phyloP scores from a whole-genome alignment of 1,140 invertebrate genomes.

The Venustaconcha ellipsiformis region DNA sequence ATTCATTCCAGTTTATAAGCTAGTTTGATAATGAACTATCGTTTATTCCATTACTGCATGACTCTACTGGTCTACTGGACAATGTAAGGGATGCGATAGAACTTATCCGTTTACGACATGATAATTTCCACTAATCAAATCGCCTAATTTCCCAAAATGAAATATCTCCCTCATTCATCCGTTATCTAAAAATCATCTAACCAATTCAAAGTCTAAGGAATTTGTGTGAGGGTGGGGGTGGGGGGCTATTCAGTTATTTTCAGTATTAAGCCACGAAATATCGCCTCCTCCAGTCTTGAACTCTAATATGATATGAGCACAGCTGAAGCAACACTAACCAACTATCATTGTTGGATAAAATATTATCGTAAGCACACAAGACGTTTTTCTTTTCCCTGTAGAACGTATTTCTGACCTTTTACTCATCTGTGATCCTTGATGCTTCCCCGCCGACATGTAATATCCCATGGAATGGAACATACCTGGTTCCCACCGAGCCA shows the following conservation, averaged over 20 bases:
- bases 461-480: conserved; percentile 54
- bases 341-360: neutral
- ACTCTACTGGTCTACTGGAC: neutral
- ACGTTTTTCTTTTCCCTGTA: conserved; percentile 14
- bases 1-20: neutral
- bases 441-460: conserved; percentile 49
- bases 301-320: neutral
- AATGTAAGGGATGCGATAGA: too few relatives aligned
- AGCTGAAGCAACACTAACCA: neutral
- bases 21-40: neutral
- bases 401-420: conserved; percentile 42
- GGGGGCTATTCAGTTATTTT: neutral
- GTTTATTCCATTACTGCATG: neutral
- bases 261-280: neutral
- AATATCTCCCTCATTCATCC: too few relatives aligned
- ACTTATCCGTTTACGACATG: too few relatives aligned
- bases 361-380: neutral
- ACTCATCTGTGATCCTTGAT: conserved; percentile 57
- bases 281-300: neutral
- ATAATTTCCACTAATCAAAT: too few relatives aligned
- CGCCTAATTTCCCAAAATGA: too few relatives aligned
- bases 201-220: too few relatives aligned
- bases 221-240: neutral
- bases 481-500: conserved; percentile 37
- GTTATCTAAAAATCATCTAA: too few relatives aligned